These are phyloP conservation scores for Todiramphus saurophagus DNA, from an alignment of 2,113 vertebrate genomes.

Conservation along the genomic window DNA sequence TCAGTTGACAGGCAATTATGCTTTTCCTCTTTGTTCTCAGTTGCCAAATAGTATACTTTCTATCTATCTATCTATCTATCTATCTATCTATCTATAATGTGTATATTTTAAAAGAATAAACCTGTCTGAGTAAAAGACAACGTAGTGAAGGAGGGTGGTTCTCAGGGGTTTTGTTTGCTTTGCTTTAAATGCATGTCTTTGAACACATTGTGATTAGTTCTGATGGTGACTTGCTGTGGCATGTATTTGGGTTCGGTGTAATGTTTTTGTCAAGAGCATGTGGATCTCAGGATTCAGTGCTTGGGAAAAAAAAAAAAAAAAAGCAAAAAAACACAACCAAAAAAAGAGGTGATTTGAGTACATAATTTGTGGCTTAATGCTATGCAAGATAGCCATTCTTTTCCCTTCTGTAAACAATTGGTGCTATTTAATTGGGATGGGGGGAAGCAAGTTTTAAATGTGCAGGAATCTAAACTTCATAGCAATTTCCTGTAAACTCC, in stretches of 20 bases:
- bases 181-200: neutral
- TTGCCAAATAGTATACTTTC: neutral
- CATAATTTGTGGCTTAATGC: neutral
- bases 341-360: neutral
- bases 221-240: neutral
- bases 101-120: neutral
- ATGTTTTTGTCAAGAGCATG: neutral
- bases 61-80: no score
- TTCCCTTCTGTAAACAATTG: neutral
- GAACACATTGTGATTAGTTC: neutral
- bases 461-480: neutral
- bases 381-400: neutral
- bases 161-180: neutral
- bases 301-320: neutral
- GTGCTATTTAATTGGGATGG: neutral
- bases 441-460: neutral
- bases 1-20: neutral
- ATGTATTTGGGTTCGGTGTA: neutral
- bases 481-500: conserved; percentile 35
- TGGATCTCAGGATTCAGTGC: neutral
- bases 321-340: no score
- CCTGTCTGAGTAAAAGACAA: neutral
- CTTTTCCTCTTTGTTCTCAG: neutral
- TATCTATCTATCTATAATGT: no score
- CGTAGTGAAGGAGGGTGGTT: neutral